A percentile compares a stretch with the other conserved stretches of the same genome.
Evolutionary conservation across 1,140 invertebrate species (phyloP).

Genomic region (Campoletis sonorensis): DNA sequence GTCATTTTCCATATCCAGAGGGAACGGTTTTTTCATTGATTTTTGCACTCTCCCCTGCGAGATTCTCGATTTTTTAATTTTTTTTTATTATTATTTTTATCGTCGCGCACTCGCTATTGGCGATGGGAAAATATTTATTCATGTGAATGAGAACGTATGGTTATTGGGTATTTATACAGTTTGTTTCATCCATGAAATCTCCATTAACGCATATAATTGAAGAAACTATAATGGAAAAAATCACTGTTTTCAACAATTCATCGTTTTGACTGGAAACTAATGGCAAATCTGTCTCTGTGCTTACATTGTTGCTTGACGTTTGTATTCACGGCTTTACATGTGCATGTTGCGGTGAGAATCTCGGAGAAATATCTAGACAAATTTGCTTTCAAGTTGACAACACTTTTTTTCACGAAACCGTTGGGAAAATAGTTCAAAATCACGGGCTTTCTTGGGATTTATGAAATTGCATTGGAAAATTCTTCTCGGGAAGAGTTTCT

Average conservation of each 20-base stretch:
- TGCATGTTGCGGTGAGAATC: slow-evolving; percentile 1
- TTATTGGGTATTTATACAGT: too few relatives aligned
- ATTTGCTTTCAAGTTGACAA: too few relatives aligned
- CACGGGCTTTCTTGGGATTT: too few relatives aligned
- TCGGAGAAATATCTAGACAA: too few relatives aligned
- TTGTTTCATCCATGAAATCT: background rate
- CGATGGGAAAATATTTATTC: too few relatives aligned
- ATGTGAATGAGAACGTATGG: too few relatives aligned
- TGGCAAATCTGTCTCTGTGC: slow-evolving; percentile 16
- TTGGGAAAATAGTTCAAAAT: too few relatives aligned
- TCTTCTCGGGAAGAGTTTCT: too few relatives aligned
- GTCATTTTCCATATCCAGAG: slow-evolving; percentile 68
- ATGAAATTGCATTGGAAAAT: too few relatives aligned
- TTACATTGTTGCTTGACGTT: slow-evolving; percentile 31
- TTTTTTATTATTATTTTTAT: too few relatives aligned
- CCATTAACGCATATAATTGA: background rate
- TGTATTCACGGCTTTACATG: slow-evolving; percentile 7
- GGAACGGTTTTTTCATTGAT: slow-evolving; percentile 9
- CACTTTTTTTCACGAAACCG: too few relatives aligned
- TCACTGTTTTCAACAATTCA: background rate
- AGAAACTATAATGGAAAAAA: background rate
- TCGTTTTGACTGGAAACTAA: slow-evolving; percentile 20
- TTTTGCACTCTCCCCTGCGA: background rate
- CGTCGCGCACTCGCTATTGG: too few relatives aligned
- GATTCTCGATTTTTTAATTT: background rate